phyloP scores from a whole-genome alignment of 2,113 vertebrate species.

The Oryzias celebensis region DNA sequence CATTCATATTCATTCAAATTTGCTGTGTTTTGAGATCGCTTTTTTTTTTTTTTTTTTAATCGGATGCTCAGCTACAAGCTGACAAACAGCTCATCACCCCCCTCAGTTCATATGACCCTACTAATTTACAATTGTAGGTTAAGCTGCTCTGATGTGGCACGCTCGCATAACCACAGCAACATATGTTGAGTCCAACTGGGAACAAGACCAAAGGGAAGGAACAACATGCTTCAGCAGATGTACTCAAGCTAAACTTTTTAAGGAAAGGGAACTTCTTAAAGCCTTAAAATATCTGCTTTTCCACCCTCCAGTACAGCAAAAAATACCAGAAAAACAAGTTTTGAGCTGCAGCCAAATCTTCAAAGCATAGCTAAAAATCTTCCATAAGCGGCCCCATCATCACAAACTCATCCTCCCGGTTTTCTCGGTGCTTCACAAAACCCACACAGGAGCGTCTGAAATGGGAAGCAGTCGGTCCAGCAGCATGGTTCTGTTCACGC shows the following conservation, averaged over 20 bases:
- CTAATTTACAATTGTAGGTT: constrained; percentile 63
- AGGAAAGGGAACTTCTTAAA: constrained; percentile 1
- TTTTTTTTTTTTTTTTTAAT: constrained; percentile 29
- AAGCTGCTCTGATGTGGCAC: constrained; percentile 45
- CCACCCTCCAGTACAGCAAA: constrained; percentile 4
- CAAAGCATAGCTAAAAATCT: constrained; percentile 39
- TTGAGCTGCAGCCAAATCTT: constrained; percentile 25
- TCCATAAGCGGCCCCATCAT: constrained; percentile 41
- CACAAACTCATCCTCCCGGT: constrained; percentile 52
- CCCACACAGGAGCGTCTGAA: constrained; percentile 13
- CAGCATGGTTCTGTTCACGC: constrained; percentile 59
- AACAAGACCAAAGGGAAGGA: constrained; percentile 11
- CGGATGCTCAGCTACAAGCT: constrained; percentile 36
- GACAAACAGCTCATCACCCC: constrained; percentile 54
- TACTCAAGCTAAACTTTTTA: constrained; percentile 1
- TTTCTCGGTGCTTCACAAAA: constrained; percentile 13
- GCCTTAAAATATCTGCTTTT: constrained; percentile 15
- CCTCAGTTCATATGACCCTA: constrained; percentile 60
- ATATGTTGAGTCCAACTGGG: constrained; percentile 41
- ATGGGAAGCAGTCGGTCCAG: constrained; percentile 46
- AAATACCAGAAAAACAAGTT: constrained; percentile 39
- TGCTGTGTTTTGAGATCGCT: constrained; percentile 45
- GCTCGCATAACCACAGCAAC: constrained; percentile 43
- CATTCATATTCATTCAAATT: constrained; percentile 34
- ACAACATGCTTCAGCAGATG: constrained; percentile 14